phyloP scores from a whole-genome alignment of 1,140 invertebrate species.

The Ectropis grisescens region DNA sequence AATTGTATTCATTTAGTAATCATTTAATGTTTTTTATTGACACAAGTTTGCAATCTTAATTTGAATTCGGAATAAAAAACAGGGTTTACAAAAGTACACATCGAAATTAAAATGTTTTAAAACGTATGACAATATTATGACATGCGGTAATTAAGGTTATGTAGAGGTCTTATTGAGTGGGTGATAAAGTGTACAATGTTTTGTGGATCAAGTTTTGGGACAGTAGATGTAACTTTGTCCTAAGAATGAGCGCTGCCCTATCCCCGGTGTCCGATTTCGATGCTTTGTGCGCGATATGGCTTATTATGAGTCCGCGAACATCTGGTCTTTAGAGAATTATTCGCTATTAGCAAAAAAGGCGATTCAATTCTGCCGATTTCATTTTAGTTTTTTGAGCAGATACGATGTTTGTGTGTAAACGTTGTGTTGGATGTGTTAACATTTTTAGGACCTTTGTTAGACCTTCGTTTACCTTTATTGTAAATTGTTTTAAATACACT shows the following conservation, averaged over 20 bases:
- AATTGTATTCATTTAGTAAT: too few species aligned
- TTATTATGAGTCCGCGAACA: slow-evolving; percentile 66
- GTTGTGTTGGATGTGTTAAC: too few species aligned
- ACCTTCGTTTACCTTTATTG: too few species aligned
- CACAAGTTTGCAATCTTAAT: neutral
- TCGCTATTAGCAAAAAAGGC: slow-evolving; percentile 48
- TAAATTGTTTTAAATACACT: too few species aligned
- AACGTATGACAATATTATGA: slow-evolving; percentile 9
- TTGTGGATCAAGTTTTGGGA: slow-evolving; percentile 12
- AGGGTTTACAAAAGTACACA: slow-evolving; percentile 36
- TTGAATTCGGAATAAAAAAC: slow-evolving; percentile 17
- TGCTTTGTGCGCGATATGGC: slow-evolving; percentile 63
- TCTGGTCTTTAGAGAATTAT: slow-evolving; percentile 54
- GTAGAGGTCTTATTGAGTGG: too few species aligned
- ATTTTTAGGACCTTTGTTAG: too few species aligned
- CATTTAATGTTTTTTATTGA: too few species aligned
- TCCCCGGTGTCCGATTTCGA: slow-evolving; percentile 67
- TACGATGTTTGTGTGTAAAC: too few species aligned
- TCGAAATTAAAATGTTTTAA: slow-evolving; percentile 62
- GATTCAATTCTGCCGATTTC: slow-evolving; percentile 37
- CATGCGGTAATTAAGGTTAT: too few species aligned
- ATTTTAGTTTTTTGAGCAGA: slow-evolving; percentile 4
- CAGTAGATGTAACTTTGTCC: slow-evolving; percentile 35
- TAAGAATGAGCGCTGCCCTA: slow-evolving; percentile 44
- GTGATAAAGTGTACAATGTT: slow-evolving; percentile 23